Evolutionary conservation across 2,888 invertebrate species (phyloP), one percentile per base, ranked within the genome.

Genomic region (Holacanthella duospinosa): DNA sequence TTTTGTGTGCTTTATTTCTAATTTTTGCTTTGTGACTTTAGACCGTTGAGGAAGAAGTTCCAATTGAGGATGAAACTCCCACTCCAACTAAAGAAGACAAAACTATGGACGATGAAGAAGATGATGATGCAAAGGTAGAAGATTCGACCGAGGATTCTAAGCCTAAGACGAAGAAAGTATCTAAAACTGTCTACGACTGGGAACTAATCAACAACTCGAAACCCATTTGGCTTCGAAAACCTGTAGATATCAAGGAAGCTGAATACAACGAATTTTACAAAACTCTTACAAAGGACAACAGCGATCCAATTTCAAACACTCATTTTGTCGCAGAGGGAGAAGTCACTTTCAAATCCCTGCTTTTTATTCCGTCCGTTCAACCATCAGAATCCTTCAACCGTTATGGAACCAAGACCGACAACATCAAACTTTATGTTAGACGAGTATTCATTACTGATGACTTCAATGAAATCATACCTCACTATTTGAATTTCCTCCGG

Each of bases 291-390:
- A 95, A 93, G 80, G 94, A 94, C 78, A 79, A 82, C 1, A 84
- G 86, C 64, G 86, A 88, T 60, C 93, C 94, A 12, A 78, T 97
- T 57, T 84, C 89, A 1, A 87, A 88, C 76, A 88, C 89, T 3
- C 99, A 99, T 80, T 99, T 99, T 79, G 85, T 93, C 66, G 99
- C 99, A 27, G 99, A 99, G 80, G 99, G 99, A 68, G 99, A 99
- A 82, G 96, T 99, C 6, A 93, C 95, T 6, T 99, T 99, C 82
- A 96, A 95, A 78, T 90, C 96, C 64, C 84, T 99, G 69, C 81
- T 99, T 66, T 99, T 88, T 80, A 87, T 99, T 68, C 97, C 97
- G 55, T 86, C 86, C 77, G 84, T 85, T 43, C 90, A 94, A 76
- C 95, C 96, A 1, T 82, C 86, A 12, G 97, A 99, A 77, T 88